A percentile compares a stretch with the other conserved stretches of the same genome.
Evolutionary conservation across 2,113 vertebrate species (phyloP).

Genomic region (Oreotrochilus melanogaster): DNA sequence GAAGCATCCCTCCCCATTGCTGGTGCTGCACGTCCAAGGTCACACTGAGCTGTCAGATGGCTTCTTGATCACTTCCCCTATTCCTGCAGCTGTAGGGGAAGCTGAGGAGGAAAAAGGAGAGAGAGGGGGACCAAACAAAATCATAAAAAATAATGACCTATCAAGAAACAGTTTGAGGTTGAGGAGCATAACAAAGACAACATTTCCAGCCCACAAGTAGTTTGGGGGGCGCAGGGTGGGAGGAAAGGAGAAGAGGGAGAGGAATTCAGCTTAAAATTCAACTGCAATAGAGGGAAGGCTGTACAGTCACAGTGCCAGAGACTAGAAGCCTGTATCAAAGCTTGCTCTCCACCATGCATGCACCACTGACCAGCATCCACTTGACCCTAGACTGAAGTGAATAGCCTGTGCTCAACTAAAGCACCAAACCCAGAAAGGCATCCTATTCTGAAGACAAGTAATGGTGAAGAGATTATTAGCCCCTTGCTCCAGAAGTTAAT

Average conservation of each 20-base stretch:
- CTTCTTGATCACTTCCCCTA: not conserved
- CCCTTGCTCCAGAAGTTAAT: not conserved
- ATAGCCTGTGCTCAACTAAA: not conserved
- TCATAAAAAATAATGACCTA: not conserved
- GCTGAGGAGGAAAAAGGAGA: not conserved
- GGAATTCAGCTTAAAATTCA: not conserved
- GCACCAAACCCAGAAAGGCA: not conserved
- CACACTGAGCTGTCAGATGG: not conserved
- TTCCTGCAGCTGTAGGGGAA: not conserved
- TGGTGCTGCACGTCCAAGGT: accelerated
- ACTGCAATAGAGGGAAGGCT: not conserved
- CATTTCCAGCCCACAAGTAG: not conserved
- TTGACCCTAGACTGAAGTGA: not conserved
- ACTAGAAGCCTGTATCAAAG: not conserved
- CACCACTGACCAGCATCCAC: not conserved
- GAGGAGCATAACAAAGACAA: not conserved
- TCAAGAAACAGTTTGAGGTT: not conserved
- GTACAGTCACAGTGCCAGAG: not conserved
- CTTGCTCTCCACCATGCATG: not conserved
- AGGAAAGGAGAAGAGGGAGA: too few relatives aligned
- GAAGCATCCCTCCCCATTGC: not conserved
- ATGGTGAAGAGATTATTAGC: not conserved
- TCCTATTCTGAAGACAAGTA: not conserved
- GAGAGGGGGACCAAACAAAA: not conserved
- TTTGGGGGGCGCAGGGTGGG: not conserved